Evolutionary conservation across 2,113 vertebrate genomes (phyloP), one percentile per base, ranked within the genome.

Genomic region (Tapirus terrestris): DNA sequence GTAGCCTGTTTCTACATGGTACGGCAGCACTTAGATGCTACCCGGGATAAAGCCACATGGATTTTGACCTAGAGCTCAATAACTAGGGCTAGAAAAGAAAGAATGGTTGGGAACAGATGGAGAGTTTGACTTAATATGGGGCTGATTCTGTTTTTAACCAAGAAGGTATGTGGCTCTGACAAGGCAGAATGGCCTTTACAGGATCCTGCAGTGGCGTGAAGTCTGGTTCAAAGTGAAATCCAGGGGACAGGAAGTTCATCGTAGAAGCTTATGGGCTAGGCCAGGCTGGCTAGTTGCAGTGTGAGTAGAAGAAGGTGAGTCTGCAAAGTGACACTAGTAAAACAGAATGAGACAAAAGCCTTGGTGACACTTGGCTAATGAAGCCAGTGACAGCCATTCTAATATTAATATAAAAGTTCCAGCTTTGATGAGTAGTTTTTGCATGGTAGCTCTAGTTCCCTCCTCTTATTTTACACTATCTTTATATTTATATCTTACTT

Each of bases 31-130:
- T 94, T 73, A 81, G 89, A 63, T 76, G 70, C 51, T 51, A 53
- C 31, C 48, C 7, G 0, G 58, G 79, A 68, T 68, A 75, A 93
- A 96, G 67, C 31, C 81, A 81, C 51, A 85, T 80, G 65, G 14
- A 65, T 93, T 91, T 92, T 91, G 92, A 96, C 16, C 33, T 88
- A 65, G 43, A 88, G n/a, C 36, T 88, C 60, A 65, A 17, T 96
- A 68, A 65, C 48, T 73, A n/a, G 29, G 18, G 17, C 25, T 91
- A 23, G 29, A 87, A 33, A 93, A 93, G 94, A 70, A 96, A 91
- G 43, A n/a, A 61, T 84, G 17, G 4, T 93, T 93, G 48, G 51
- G 33, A 95, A 91, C 76, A 97, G 75, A 94, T 88, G 73, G 81
- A 70, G 63, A 77, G 5, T 77, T 92, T 94, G 63, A 86, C 33